Conservation (phyloP, 1,140 invertebrate species). For the Drosophila parvula region DNA sequence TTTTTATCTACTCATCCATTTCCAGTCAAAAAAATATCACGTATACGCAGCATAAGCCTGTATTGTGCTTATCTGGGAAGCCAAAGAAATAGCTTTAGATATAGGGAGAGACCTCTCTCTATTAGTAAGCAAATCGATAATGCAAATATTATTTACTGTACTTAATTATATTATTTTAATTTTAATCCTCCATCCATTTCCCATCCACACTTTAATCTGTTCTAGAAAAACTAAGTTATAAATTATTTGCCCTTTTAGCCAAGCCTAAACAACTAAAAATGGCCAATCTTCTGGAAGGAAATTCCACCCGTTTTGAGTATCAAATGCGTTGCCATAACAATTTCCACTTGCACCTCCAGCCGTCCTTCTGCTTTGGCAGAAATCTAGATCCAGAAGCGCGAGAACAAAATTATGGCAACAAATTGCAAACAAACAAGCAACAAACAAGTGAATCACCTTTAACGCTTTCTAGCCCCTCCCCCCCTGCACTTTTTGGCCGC, state of each 20-base stretch:
- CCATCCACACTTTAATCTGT: not conserved
- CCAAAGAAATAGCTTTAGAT: no score
- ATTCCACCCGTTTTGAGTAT: not conserved
- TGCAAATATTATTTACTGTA: no score
- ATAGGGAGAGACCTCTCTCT: no score
- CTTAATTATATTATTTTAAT: no score
- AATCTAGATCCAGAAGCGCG: conserved; percentile 36
- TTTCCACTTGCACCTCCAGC: conserved; percentile 44
- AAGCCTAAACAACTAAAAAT: not conserved
- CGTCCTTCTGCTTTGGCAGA: conserved; percentile 36
- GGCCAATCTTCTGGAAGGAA: not conserved
- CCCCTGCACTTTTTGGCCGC: conserved; percentile 54
- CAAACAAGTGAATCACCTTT: conserved; percentile 81
- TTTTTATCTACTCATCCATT: not conserved
- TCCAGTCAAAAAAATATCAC: no score
- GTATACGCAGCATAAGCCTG: no score
- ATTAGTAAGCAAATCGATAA: no score
- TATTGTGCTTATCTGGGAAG: no score
- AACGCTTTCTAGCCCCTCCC: conserved; percentile 57
- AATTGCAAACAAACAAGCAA: conserved; percentile 81
- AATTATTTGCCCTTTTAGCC: not conserved
- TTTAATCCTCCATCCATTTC: not conserved
- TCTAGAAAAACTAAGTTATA: not conserved
- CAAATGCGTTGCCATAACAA: conserved; percentile 60
- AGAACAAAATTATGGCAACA: conserved; percentile 74